These are phyloP conservation scores for Yasuhikotakia modesta DNA, from an alignment of 2,797 vertebrate genomes.

Conservation along the genomic window DNA sequence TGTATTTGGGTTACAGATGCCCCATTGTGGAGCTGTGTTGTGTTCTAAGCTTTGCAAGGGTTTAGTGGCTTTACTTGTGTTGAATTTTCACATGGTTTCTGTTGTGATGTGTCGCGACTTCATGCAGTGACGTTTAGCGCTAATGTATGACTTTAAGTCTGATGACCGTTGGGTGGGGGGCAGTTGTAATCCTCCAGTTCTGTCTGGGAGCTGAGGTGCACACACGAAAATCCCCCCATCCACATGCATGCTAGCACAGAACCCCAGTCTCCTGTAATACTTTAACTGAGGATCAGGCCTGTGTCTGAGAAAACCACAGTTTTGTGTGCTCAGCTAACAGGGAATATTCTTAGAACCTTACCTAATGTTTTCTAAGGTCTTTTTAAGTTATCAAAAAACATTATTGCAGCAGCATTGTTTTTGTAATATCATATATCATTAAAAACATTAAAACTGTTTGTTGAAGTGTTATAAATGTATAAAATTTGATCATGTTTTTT, in stretches of 20 bases:
- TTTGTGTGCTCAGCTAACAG: no score
- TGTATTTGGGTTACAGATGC: not conserved
- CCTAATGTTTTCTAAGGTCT: no score
- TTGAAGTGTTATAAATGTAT: no score
- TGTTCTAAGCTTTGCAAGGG: not conserved
- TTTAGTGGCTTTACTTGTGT: slow-evolving; percentile 12
- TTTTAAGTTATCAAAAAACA: no score
- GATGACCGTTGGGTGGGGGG: slow-evolving; percentile 4
- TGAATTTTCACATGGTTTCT: slow-evolving; percentile 8
- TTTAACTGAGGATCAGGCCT: slow-evolving; percentile 3
- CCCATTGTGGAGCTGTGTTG: not conserved
- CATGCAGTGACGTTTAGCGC: not conserved
- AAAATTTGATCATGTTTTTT: no score
- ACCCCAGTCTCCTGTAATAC: not conserved
- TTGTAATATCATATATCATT: no score
- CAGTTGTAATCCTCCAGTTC: no score
- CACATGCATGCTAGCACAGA: slow-evolving; percentile 4
- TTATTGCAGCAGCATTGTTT: no score
- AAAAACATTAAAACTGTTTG: no score
- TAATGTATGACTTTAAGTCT: slow-evolving; percentile 3
- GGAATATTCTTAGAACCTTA: no score
- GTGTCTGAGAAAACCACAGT: slow-evolving; percentile 17
- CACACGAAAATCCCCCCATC: no score
- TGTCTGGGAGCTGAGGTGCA: no score
- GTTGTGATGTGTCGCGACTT: not conserved